Base-by-base conservation (phyloP, 2,113 vertebrate genomes). In the Saguinus midas region DNA sequence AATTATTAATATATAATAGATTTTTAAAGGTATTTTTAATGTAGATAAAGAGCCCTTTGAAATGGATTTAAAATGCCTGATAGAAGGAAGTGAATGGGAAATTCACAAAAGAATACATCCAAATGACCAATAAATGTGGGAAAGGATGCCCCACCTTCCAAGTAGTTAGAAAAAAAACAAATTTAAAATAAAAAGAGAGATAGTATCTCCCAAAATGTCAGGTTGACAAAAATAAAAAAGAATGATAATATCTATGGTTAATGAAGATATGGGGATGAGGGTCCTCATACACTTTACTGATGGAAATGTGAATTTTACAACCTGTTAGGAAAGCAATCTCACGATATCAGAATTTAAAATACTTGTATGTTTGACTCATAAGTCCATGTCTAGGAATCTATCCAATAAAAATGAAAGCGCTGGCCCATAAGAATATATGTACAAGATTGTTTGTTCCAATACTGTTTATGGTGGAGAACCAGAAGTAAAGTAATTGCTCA, bases 1-100 rank as follows among this genome's bases (percentile, higher is more conserved):
- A 93, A 27, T 78, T 81, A 64, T 78, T 91, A 68, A 32, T 8
- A 72, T 17, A 43, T 45, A 64, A 78, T 78, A 93, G 72, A 78
- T 81, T 43, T 79, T 90, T 84, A 66, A 91, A 66, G 37, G 40
- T 91, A 78, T 40, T 50, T 88, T 84, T 87, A 84, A 94, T 82
- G 55, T 66, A 11, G 43, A 32, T 57, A 94, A 72, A 35, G 32
- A 88, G 73, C 2, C 16, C 25, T 80, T 83, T 79, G 64, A 94
- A 95, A 87, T 45, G 85, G 50, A 88, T n/a, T 32, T 45, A 50
- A 72, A 85, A 93, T 64, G 23, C 12, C 4, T 76, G 72, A 32
- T 9, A 50, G n/a, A 72, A 96, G 27, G 75, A 90, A 91, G 8
- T 88, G 5, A 96, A 72, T 17, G 25, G 57, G 76, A 92, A 87